A percentile compares a stretch with the other conserved stretches of the same genome.
These are phyloP conservation scores for Cyclargus thomasi DNA, from an alignment of 1,140 invertebrate genomes.

Conservation along the genomic window DNA sequence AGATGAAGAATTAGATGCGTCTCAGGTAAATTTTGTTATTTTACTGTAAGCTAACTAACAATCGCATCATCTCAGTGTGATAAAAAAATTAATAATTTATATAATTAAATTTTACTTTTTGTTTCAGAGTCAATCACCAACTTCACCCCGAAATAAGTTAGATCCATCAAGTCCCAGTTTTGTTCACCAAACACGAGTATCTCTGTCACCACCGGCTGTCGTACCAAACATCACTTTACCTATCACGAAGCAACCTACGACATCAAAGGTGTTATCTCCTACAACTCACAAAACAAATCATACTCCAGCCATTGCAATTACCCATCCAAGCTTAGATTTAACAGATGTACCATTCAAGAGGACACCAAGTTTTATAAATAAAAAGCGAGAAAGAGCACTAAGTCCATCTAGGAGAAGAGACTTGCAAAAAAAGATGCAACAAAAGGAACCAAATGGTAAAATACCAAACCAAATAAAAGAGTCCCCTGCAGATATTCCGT, in stretches of 20 bases:
- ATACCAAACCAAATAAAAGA: constrained; percentile 57
- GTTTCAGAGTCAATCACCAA: constrained; percentile 68
- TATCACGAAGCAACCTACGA: constrained; percentile 70
- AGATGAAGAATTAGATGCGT: constrained; percentile 80
- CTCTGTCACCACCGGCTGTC: constrained; percentile 61
- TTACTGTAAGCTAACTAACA: no score
- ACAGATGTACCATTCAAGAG: constrained; percentile 66
- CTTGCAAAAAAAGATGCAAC: constrained; percentile 61
- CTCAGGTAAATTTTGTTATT: constrained; percentile 54
- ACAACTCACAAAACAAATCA: constrained; percentile 55
- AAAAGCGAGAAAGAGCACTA: constrained; percentile 69
- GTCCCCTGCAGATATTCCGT: constrained; percentile 50
- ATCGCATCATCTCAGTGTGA: not conserved
- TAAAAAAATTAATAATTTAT: not conserved
- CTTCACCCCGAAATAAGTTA: constrained; percentile 70
- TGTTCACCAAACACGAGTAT: constrained; percentile 44
- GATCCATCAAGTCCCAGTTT: constrained; percentile 59
- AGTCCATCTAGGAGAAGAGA: constrained; percentile 72
- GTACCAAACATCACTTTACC: constrained; percentile 59
- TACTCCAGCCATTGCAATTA: constrained; percentile 71
- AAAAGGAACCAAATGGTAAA: constrained; percentile 65
- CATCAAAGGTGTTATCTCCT: constrained; percentile 54
- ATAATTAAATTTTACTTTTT: constrained; percentile 22
- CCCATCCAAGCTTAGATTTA: constrained; percentile 67
- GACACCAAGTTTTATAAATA: constrained; percentile 69